phyloP scores from a whole-genome alignment of 1,140 invertebrate genomes.

The Megathymus violae region DNA sequence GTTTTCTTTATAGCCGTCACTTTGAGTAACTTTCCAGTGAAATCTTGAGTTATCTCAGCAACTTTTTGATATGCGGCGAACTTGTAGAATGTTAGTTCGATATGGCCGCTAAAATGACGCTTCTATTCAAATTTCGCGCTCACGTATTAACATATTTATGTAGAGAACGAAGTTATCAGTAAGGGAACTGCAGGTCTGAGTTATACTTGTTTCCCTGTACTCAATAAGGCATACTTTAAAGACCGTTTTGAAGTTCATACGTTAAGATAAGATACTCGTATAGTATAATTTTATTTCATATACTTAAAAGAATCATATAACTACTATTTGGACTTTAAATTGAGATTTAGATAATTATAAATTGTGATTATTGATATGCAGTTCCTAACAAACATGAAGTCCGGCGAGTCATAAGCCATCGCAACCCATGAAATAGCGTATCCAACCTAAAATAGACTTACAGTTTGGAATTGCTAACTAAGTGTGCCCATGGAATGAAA shows the following conservation, averaged over 20 bases:
- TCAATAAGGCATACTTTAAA: slow-evolving; percentile 8
- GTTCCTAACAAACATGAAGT: too few species aligned
- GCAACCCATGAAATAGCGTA: too few species aligned
- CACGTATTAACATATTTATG: slow-evolving; percentile 19
- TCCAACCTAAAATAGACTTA: too few species aligned
- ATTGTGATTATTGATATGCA: too few species aligned
- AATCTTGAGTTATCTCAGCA: slow-evolving; percentile 27
- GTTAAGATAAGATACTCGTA: background rate
- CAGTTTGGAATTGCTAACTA: too few species aligned
- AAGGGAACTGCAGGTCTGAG: slow-evolving; percentile 1
- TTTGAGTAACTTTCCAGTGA: slow-evolving; percentile 33
- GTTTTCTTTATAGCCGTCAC: slow-evolving; percentile 20
- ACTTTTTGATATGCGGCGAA: slow-evolving; percentile 29
- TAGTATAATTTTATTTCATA: too few species aligned
- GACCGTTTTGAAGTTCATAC: slow-evolving; percentile 1
- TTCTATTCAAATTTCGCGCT: slow-evolving; percentile 27
- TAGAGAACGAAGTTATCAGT: slow-evolving; percentile 19
- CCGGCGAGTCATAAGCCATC: too few species aligned
- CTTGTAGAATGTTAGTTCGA: slow-evolving; percentile 12
- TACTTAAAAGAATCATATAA: too few species aligned
- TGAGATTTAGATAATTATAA: too few species aligned
- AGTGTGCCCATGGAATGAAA: too few species aligned
- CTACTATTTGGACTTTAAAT: too few species aligned
- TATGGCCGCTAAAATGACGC: slow-evolving; percentile 28
- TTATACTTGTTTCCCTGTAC: slow-evolving; percentile 10